Evolutionary conservation across 37 sponge, comb jelly and placozoan species (phyloP), one percentile per base, ranked within the genome.

Genomic region (Agelas oroides): DNA sequence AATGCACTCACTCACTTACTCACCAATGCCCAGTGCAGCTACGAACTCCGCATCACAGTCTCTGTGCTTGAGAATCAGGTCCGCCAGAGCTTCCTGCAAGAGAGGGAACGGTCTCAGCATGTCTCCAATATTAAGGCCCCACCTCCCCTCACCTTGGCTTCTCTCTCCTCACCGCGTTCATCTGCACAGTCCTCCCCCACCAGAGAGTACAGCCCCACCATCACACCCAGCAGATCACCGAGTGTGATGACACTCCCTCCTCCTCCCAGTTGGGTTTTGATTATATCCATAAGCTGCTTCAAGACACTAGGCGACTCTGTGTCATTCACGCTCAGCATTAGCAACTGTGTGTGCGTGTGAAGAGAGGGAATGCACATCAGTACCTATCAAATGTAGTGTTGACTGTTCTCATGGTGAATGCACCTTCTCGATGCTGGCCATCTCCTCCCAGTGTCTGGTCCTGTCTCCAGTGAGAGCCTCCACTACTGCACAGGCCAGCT

Each of bases 401-500:
- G 46, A 46, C 46, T 46, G 46, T 46, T 46, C 8, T 12, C 46
- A 46, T 46, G 46, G 46, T 46, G 46, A 46, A 46, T 36, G 1
- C 6, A 83, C 90, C 84, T 84, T 72, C 57, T 79, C 85, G 5
- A 65, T 61, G 54, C 70, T 73, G 58, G 73, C 53, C 34, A 91
- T 62, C 60, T 81, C 35, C 27, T 91, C 91, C 91, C 91, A 86
- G 62, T 75, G 40, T 23, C 55, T 58, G 68, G 24, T 38, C 18
- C 30, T 28, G 33, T 53, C 53, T 11, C 37, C 75, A 12, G 70
- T 56, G 15, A 78, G 32, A 23, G 82, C 69, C 36, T 91, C 60
- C 20, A 86, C 64, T 19, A 81, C 88, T 25, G 88, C 91, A 86
- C 87, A 86, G 17, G 88, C 81, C 55, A 86, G 40, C 78, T 91